Evolutionary conservation across 1,140 invertebrate genomes (phyloP).

Genomic region (Dreissena rostriformis): DNA sequence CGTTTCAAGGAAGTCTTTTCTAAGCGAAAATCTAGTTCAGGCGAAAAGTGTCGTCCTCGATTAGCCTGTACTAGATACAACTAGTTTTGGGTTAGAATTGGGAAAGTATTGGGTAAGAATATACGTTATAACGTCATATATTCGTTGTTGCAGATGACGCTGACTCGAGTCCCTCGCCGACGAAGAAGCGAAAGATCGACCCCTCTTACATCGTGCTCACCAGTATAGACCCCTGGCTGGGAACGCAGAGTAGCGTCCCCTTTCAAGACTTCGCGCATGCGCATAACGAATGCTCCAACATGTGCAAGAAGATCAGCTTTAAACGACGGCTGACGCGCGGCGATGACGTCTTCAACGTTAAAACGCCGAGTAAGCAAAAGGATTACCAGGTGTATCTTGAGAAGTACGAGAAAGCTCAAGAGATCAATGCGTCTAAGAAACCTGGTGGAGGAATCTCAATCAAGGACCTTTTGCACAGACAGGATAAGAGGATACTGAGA

Average conservation of each 20-base stretch:
- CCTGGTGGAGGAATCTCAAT: not conserved
- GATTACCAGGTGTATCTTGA: constrained; percentile 8
- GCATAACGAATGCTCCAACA: constrained; percentile 30
- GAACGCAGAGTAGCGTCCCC: not conserved
- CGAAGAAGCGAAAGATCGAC: constrained; percentile 15
- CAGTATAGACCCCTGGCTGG: constrained; percentile 2
- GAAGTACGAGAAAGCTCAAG: not conserved
- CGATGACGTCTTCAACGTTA: constrained; percentile 41
- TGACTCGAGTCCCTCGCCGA: not conserved
- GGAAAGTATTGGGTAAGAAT: no score
- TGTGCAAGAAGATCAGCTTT: constrained; percentile 41
- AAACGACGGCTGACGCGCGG: constrained; percentile 19
- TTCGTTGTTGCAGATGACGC: no score
- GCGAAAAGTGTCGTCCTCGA: no score
- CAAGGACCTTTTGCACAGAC: not conserved
- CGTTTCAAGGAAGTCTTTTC: no score
- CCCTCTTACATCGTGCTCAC: constrained; percentile 42
- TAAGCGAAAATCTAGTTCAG: no score
- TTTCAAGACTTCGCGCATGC: not conserved
- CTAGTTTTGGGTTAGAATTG: no score
- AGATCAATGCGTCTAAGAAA: not conserved
- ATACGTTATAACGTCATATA: no score
- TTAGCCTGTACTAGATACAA: no score
- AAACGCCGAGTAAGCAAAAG: constrained; percentile 43
- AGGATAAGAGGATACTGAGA: not conserved